Evolutionary conservation across 2,113 vertebrate species (phyloP), one percentile per base, ranked within the genome.

Genomic region (Acanthisitta chloris): DNA sequence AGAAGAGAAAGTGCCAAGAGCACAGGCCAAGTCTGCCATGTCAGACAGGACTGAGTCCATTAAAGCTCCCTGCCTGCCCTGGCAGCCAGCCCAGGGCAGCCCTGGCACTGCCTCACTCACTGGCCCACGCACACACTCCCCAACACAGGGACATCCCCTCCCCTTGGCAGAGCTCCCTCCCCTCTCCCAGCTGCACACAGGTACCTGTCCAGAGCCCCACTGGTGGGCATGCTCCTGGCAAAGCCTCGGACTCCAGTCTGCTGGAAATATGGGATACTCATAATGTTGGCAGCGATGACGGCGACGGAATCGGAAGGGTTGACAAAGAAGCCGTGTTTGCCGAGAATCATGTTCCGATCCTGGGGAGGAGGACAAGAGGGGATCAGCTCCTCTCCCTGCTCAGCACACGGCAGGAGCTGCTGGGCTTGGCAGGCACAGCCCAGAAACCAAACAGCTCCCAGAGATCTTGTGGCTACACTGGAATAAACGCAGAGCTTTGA

Each of bases 321-420:
- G 49, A 99, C 99, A 6, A 99, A 99, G 97, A 99, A 99, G 42
- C 99, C 99, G 1, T 99, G 98, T 93, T 99, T 99, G 78, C 99
- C 99, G 52, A 99, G 98, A 88, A 99, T 99, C 99, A 99, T 99
- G 98, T 99, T 99, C 38, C 99, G 98, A 90, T 99, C 99, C 99
- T 99, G 96, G 26, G 34, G 79, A 66, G 34, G 79, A 66, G 90
- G 77, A 70, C 88, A 59, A 67, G 73, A 92, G 29, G 23, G 78
- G 46, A 67, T 69, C 24, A 77, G 74, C 42, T 79, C 58, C 76
- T 40, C 52, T 17, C 84, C 38, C 49, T 1, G 31, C 67, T 38
- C 2, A 12, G 42, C 3, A 0, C 33, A 13, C 17, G 24, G 70
- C 45, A 61, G 48, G 58, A 51, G 36, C 14, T 16, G 55, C 12